Evolutionary conservation across 2,888 invertebrate genomes (phyloP).

Genomic region (Cyaniris semiargus): DNA sequence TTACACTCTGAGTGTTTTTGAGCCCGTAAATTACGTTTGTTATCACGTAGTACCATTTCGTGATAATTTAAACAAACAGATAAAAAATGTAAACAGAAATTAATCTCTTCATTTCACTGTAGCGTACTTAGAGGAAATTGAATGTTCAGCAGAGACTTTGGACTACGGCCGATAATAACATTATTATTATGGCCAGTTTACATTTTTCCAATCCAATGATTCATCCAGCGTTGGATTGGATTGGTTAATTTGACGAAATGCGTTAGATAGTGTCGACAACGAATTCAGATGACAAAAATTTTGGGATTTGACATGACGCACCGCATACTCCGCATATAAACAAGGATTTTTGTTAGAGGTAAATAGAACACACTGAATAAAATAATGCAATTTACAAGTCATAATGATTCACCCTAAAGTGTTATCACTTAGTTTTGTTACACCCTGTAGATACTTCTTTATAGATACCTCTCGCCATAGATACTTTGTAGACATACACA

Average conservation of each 20-base stretch:
- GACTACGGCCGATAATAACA: background rate
- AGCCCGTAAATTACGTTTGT: background rate
- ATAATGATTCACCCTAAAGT: too few relatives aligned
- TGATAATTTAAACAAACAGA: slow-evolving; percentile 2
- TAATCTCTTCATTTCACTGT: background rate
- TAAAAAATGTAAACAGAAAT: slow-evolving; percentile 2
- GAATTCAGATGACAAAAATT: too few relatives aligned
- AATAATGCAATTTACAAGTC: too few relatives aligned
- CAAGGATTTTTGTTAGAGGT: too few relatives aligned
- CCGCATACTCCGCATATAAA: too few relatives aligned
- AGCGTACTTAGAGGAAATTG: background rate
- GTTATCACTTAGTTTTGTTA: too few relatives aligned
- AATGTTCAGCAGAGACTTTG: background rate
- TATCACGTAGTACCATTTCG: background rate
- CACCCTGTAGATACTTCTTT: too few relatives aligned
- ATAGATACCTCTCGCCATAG: background rate
- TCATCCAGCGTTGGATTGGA: too few relatives aligned
- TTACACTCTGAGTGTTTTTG: background rate
- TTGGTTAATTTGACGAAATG: too few relatives aligned
- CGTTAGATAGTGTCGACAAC: too few relatives aligned
- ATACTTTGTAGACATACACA: slow-evolving; percentile 51
- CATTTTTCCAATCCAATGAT: background rate
- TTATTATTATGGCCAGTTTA: background rate
- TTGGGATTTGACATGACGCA: too few relatives aligned
- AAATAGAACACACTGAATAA: too few relatives aligned